Conservation (phyloP, 2,888 invertebrate genomes). For the Hoplodrina blanda region DNA sequence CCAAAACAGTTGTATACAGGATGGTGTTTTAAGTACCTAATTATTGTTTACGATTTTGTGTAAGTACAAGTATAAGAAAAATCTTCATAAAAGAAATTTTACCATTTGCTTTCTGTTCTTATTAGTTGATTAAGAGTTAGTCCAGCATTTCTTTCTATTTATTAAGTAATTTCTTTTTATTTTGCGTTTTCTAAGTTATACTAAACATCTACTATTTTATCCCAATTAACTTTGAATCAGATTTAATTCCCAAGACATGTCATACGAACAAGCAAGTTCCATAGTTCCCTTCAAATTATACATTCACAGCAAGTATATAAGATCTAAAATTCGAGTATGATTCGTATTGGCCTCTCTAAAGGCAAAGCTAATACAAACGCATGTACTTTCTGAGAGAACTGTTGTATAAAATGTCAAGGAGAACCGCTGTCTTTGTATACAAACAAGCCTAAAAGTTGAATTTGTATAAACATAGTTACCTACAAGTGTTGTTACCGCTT, state of each 20-base stretch:
- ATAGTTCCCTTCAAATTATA: background rate
- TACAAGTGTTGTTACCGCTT: background rate
- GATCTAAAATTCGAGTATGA: background rate
- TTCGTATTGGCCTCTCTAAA: conserved; percentile 12
- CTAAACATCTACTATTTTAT: background rate
- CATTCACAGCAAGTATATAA: background rate
- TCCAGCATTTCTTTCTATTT: too few species aligned
- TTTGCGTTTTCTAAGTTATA: too few species aligned
- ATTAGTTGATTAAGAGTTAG: too few species aligned
- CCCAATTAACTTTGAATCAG: too few species aligned
- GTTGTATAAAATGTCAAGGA: conserved; percentile 41
- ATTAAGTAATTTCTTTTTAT: too few species aligned
- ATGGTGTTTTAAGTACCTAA: conserved; percentile 49
- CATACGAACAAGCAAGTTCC: background rate
- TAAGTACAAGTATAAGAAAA: too few species aligned
- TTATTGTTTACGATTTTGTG: background rate
- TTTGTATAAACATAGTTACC: background rate
- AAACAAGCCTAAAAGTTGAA: background rate
- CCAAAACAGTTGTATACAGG: conserved; percentile 77
- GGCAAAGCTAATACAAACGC: conserved; percentile 13
- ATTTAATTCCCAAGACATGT: background rate
- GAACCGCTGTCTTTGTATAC: conserved; percentile 19
- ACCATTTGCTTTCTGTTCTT: too few species aligned
- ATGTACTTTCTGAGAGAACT: conserved; percentile 24
- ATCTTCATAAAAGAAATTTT: too few species aligned